These are phyloP conservation scores for Spheniscus humboldti DNA, from an alignment of 2,797 vertebrate species.

Conservation along the genomic window DNA sequence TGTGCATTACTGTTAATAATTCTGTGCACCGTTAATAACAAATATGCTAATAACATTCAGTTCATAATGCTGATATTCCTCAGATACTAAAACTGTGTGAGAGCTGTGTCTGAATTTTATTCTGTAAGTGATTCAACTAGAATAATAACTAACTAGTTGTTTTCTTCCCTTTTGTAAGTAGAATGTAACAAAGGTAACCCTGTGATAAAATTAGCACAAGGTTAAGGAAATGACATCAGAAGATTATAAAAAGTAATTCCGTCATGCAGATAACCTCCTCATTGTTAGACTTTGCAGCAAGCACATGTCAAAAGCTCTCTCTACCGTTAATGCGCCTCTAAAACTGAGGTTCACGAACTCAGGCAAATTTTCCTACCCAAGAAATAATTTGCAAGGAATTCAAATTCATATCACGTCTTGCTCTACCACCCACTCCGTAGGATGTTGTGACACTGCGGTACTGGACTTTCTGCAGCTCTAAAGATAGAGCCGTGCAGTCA, in stretches of 20 bases:
- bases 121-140: constrained; percentile 1
- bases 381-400: not conserved
- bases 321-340: not conserved
- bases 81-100: not conserved
- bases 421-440: not conserved
- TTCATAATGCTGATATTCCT: constrained; percentile 21
- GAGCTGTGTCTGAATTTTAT: constrained; percentile 17
- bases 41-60: constrained; percentile 30
- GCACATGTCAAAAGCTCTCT: not conserved
- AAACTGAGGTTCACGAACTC: not conserved
- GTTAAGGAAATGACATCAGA: constrained; percentile 22
- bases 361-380: not conserved
- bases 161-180: constrained; percentile 1
- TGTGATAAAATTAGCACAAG: constrained; percentile 30
- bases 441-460: not conserved
- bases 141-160: constrained; percentile 39
- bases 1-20: constrained; percentile 6
- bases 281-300: not conserved
- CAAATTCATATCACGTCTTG: not conserved
- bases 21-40: not conserved
- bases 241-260: not conserved
- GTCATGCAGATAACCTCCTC: not conserved
- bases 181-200: not conserved
- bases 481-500: not conserved
- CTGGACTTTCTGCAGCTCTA: not conserved